Evolutionary conservation across 2,113 vertebrate species (phyloP), one percentile per base, ranked within the genome.

Genomic region (Onychostoma macrolepis): DNA sequence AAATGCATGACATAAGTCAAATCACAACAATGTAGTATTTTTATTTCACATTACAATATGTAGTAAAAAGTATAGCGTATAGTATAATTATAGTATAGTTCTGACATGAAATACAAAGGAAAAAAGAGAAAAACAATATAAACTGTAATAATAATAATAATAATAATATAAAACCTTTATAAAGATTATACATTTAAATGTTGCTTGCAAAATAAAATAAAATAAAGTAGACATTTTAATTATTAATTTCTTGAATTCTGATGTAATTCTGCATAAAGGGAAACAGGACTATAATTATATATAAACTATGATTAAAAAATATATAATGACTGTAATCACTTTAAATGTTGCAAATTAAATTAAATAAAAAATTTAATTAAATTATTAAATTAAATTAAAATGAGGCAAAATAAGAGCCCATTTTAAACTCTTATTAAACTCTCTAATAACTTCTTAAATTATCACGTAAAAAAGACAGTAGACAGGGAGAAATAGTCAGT

Each of bases 1-100:
- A 79, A 53, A 78, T 78, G 45, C 76, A 53, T 78, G 26, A 53
- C 26, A 78, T 53, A 53, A 48, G 76, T 21, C 15, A 78, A 15
- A 12, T 15, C 24, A 8, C 38, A 26, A 43, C 11, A 26, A 26
- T 45, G 3, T 26, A 45, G 24, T 13, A 26, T n/a, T 10, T 10
- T n/a, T 50, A 75, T 15, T 75, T 75, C 10, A 41, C 11, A 77
- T 78, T 33, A 21, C 17, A 45, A 19, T 9, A 45, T 50, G 75
- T 50, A 19, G n/a, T 28, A n/a, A 77, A 30, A 77, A 8, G 0
- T 5, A 72, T 72, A 21, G 19, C 24, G 9, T 24, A 71, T 17
- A 69, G 9, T 17, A 33, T 33, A 36, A 71, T 1, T 71, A 36
- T 30, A 9, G 6, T 36, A 69, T 2, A 17, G 26, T 1, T 67